Conservation (phyloP, 1,140 invertebrate species). For the Ericerus pela region DNA sequence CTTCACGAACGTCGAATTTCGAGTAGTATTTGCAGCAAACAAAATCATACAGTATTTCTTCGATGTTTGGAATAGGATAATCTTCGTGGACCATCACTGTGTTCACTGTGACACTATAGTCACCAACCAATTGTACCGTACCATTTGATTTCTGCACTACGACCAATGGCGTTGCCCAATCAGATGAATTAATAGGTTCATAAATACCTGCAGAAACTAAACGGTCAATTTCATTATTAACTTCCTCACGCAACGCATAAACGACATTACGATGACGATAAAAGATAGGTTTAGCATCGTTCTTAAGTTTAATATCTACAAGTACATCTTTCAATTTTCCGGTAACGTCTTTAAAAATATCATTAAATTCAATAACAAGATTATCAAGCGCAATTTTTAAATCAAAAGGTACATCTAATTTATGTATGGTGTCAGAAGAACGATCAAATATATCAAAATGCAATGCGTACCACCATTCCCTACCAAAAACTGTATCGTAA, state of each 20-base stretch:
- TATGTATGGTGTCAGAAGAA: no score
- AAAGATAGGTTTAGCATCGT: constrained; percentile 23
- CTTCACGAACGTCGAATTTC: constrained; percentile 24
- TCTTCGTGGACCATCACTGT: constrained; percentile 6
- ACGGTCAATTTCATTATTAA: constrained; percentile 21
- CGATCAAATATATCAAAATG: no score
- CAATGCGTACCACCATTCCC: no score
- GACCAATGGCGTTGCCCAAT: constrained; percentile 38
- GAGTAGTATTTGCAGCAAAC: constrained; percentile 22
- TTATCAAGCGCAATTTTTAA: no score
- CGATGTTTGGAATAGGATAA: constrained; percentile 18
- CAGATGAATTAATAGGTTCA: constrained; percentile 26
- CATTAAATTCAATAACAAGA: no score
- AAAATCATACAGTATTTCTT: constrained; percentile 19
- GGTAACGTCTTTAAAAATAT: constrained; percentile 12
- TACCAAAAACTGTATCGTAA: no score
- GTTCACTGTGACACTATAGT: constrained; percentile 36
- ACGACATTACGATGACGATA: constrained; percentile 26
- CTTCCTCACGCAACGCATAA: constrained; percentile 21
- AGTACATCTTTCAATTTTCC: neutral
- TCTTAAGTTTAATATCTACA: constrained; percentile 4
- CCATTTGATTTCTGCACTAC: constrained; percentile 34
- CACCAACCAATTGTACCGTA: constrained; percentile 33
- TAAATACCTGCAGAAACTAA: constrained; percentile 17
- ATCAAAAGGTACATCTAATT: no score